Evolutionary conservation across 2,888 invertebrate genomes (phyloP).

Genomic region (Perizoma flavofasciatum): DNA sequence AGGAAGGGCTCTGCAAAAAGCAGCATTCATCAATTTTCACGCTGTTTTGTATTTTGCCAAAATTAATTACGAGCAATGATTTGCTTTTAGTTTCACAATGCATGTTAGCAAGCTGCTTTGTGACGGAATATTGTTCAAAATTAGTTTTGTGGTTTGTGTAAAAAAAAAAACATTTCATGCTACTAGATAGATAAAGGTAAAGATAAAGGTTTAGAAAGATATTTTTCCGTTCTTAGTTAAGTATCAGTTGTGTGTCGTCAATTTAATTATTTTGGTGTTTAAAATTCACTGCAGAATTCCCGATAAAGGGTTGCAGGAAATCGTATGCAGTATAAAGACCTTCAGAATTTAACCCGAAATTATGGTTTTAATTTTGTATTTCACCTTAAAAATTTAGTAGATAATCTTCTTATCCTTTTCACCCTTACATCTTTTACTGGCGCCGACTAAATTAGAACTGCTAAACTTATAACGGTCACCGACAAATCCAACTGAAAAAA

Average conservation of each 20-base stretch:
- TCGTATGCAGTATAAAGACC: conserved; percentile 5
- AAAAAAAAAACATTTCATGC: too few relatives aligned
- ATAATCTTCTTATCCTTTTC: conserved; percentile 53
- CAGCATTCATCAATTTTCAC: conserved; percentile 36
- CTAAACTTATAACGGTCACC: conserved; percentile 61
- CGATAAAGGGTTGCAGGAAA: conserved; percentile 6
- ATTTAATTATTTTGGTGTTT: too few relatives aligned
- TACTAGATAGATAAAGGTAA: too few relatives aligned
- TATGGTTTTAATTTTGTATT: conserved; percentile 14
- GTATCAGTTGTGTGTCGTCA: too few relatives aligned
- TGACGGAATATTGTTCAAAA: neutral
- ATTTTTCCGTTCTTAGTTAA: too few relatives aligned
- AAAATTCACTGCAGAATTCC: neutral
- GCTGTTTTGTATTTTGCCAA: conserved; percentile 31
- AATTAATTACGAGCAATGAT: conserved; percentile 27
- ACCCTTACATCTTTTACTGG: conserved; percentile 55
- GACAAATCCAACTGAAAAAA: conserved; percentile 53
- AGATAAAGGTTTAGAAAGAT: too few relatives aligned
- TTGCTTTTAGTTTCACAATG: conserved; percentile 16
- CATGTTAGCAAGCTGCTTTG: conserved; percentile 20
- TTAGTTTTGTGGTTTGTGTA: neutral
- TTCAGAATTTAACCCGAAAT: neutral
- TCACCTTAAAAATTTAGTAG: conserved; percentile 26
- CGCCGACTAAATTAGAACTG: conserved; percentile 58
- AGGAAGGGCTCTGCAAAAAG: conserved; percentile 40